Evolutionary conservation across 2,113 vertebrate genomes (phyloP).

Genomic region (Eptatretus burgeri): DNA sequence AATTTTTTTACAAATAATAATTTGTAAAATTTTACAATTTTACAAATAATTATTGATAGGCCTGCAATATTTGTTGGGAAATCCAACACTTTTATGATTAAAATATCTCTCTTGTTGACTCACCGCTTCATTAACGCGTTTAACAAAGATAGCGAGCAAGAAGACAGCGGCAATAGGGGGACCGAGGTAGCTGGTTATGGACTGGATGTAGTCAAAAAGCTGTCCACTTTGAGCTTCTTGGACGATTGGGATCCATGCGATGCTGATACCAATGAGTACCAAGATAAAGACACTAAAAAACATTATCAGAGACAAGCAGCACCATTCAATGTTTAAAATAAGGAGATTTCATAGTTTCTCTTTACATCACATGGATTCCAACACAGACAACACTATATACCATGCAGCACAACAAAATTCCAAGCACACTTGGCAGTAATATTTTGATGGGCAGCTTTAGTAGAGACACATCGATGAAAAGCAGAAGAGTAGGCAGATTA

Average conservation of each 20-base stretch:
- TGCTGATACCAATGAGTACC: constrained; percentile 45
- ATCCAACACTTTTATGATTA: too few species aligned
- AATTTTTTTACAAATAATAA: too few species aligned
- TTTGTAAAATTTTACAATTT: too few species aligned
- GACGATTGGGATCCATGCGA: constrained; percentile 77
- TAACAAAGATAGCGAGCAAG: constrained; percentile 53
- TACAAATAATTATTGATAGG: too few species aligned
- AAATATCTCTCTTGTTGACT: constrained; percentile 8
- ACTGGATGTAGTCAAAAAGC: constrained; percentile 77
- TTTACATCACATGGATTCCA: too few species aligned
- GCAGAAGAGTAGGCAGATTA: not conserved
- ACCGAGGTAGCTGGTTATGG: constrained; percentile 58
- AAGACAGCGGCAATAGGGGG: constrained; percentile 68
- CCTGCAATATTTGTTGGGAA: too few species aligned
- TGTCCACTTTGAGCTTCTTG: constrained; percentile 55
- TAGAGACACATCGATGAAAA: not conserved
- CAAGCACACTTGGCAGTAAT: too few species aligned
- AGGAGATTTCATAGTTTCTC: too few species aligned
- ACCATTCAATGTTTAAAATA: not conserved
- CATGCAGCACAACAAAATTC: too few species aligned
- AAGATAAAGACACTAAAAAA: constrained; percentile 48
- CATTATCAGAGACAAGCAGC: constrained; percentile 7
- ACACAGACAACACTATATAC: too few species aligned
- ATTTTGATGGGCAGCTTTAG: not conserved
- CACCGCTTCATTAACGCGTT: constrained; percentile 49